Percentiles rank a stretch among this genome's conserved stretches.
phyloP scores from a whole-genome alignment of 2,113 vertebrate species.

The Sinocyclocheilus maitianheensis region DNA sequence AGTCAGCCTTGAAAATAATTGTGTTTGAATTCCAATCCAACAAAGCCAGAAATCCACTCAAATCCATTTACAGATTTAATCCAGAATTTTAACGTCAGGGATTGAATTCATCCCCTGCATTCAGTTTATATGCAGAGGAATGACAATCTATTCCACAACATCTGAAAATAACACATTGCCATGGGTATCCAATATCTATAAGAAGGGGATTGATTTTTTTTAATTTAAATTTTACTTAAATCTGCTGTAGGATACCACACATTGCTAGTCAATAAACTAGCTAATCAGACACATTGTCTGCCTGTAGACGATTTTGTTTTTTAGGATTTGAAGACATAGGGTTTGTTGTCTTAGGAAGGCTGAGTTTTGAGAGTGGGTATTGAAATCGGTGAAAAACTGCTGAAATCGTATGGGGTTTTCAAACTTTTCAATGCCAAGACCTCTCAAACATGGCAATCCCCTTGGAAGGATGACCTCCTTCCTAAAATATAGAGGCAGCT shows the following conservation, averaged over 20 bases:
- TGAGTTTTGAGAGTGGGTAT: neutral
- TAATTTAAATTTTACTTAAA: neutral
- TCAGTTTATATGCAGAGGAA: neutral
- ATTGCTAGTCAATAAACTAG: neutral
- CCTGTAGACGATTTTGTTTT: neutral
- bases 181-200: neutral
- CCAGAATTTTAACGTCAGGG: neutral
- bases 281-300: neutral
- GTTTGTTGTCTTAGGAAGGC: neutral
- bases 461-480: neutral
- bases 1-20: neutral
- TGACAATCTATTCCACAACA: neutral
- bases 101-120: neutral
- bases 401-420: neutral
- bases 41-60: neutral
- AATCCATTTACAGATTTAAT: neutral
- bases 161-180: conserved; percentile 9
- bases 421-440: neutral
- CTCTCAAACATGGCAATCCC: neutral
- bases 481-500: neutral
- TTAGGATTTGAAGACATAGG: neutral
- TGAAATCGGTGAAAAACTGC: neutral
- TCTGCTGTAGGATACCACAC: no score
- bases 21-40: neutral
- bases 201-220: neutral